Conservation (phyloP, 2,113 vertebrate genomes). For the Brevimyrus niger region DNA sequence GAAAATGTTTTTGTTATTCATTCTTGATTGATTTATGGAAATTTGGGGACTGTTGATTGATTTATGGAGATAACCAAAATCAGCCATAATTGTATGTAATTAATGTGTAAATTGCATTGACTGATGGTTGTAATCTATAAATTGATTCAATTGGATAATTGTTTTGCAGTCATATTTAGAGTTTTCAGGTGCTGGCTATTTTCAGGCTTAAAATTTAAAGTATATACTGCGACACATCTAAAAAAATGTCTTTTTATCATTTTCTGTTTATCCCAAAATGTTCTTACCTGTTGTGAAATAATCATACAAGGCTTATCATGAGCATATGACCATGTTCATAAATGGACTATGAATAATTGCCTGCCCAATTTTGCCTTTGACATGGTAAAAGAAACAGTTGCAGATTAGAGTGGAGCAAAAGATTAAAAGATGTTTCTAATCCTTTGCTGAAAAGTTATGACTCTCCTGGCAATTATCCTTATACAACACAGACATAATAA, state of each 20-base stretch:
- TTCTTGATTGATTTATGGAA: neutral
- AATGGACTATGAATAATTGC: neutral
- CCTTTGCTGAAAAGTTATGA: neutral
- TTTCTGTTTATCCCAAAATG: neutral
- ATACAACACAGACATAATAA: neutral
- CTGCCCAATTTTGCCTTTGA: neutral
- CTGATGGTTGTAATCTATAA: conserved; percentile 1
- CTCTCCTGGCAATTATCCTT: neutral
- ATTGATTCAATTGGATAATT: neutral
- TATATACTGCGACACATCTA: neutral
- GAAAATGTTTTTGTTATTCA: neutral
- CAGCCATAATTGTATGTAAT: neutral
- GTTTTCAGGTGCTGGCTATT: neutral
- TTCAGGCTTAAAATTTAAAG: neutral
- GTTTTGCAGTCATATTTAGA: neutral
- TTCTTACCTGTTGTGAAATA: neutral
- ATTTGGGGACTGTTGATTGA: neutral
- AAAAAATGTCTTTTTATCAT: neutral
- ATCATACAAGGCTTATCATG: neutral
- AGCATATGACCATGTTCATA: neutral
- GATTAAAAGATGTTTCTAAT: conserved; percentile 6
- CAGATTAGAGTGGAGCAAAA: neutral
- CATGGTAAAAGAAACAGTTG: neutral
- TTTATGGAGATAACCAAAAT: neutral
- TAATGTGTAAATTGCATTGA: conserved; percentile 12